Evolutionary conservation across 1,140 invertebrate species (phyloP), one percentile per base, ranked within the genome.

Genomic region (Magallana angulata): DNA sequence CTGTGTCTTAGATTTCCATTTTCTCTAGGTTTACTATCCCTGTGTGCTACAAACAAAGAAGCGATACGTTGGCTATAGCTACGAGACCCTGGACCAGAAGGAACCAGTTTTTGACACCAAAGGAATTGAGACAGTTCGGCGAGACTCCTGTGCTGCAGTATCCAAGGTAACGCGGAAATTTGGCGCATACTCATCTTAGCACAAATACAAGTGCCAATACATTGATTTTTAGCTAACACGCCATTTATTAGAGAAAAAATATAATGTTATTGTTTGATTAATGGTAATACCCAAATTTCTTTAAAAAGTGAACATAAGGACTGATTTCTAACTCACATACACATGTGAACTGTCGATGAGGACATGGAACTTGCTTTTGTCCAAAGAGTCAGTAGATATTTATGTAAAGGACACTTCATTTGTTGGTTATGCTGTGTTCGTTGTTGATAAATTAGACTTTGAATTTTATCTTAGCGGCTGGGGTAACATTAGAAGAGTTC

Each of bases 61-160:
- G 94, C 96, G 99, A 30, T 99, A 99, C 94, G 98, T 99, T 76
- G 99, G 99, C n/a, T 99, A 97, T 94, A 98, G 98, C 97, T 99
- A 98, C 94, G 99, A 99, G 95, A 97, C 96, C 87, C 93, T 96
- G 9, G 97, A 98, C 57, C 98, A 99, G 94, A 95, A 96, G 90
- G 96, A 97, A 90, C 98, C 98, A 0, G 96, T 97, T 7, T 99
- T 98, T 95, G 97, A 99, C 93, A 98, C 98, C 0, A 99, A 99
- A 95, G 99, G 99, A 7, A 99, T 99, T 89, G 99, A 99, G 95
- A 99, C 99, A 1, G 98, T 99, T 7, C 95, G 99, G 7, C 95
- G 99, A 91, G 99, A 99, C 95, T 97, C 98, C 7, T 99, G 98
- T 95, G 97, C 98, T 1, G 98, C 98, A 82, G 97, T 97, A n/a